phyloP scores from a whole-genome alignment of 1,140 invertebrate genomes.

The Penaeus japonicus region DNA sequence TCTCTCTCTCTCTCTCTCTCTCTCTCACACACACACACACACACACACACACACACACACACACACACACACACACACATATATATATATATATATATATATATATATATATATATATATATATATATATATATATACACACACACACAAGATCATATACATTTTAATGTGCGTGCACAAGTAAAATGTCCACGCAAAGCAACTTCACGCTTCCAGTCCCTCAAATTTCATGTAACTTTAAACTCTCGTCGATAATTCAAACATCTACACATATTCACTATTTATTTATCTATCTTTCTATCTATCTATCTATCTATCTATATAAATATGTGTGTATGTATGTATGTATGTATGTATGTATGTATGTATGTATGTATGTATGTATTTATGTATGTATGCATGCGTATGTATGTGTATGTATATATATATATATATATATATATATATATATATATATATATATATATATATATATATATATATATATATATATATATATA shows the following conservation, averaged over 20 bases:
- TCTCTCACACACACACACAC: too few relatives aligned
- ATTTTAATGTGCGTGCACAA: too few relatives aligned
- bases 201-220: too few relatives aligned
- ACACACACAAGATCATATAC: not conserved
- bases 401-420: not conserved
- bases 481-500: not conserved
- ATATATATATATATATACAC: not conserved
- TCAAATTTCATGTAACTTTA: too few relatives aligned
- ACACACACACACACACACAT: too few relatives aligned
- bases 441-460: not conserved
- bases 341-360: not conserved
- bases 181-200: too few relatives aligned
- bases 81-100: not conserved
- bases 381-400: not conserved
- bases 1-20: constrained; percentile 22
- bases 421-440: not conserved
- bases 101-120: not conserved
- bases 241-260: too few relatives aligned
- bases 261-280: not conserved
- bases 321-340: not conserved
- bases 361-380: not conserved
- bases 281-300: not conserved
- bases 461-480: not conserved
- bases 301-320: constrained; percentile 2
- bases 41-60: too few relatives aligned